Base-by-base conservation (phyloP, 2,888 invertebrate species). In the Germaria angustata region DNA sequence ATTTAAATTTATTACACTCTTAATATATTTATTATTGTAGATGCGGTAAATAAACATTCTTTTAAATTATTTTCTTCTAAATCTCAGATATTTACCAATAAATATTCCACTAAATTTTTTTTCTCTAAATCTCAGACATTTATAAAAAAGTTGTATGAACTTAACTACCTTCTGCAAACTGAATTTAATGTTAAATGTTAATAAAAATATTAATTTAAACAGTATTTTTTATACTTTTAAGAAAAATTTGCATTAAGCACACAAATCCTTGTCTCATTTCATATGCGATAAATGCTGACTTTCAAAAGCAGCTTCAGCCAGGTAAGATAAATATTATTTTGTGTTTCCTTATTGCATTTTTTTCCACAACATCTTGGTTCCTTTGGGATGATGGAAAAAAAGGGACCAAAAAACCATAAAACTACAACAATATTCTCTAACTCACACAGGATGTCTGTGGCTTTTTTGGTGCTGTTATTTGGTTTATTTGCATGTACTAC, bases 391-490 rank as follows among this genome's bases (percentile, higher is more conserved):
- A 7, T 1, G 22, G n/a, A 32, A 53, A 53, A 32, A 41, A 11
- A 8, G 20, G 0, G 22, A 13, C 7, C 15, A 65, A 63, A 34
- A 39, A 55, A 32, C 39, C 32, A 11, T 8, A 32, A 63, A 75
- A 24, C 6, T 34, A 39, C 53, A 51, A 41, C 34, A 65, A 59
- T 63, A 57, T 69, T 68, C 17, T 44, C 5, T 9, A 39, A 51
- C 66, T 59, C 15, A 53, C 13, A 61, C 77, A 41, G 69, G 44
- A 63, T 69, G 59, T 76, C 13, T 59, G 61, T 17, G 51, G 34
- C 36, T 15, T 32, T 41, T 20, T 17, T 24, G 15, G 39, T 34
- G 7, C 9, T 44, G 9, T 17, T 69, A 34, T 32, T 77, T 77
- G 34, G n/a, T 61, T 28, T 63, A 57, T 57, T 65, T 59, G 24